Base-by-base conservation (phyloP, 1,140 invertebrate genomes). In the Helicoverpa zea region DNA sequence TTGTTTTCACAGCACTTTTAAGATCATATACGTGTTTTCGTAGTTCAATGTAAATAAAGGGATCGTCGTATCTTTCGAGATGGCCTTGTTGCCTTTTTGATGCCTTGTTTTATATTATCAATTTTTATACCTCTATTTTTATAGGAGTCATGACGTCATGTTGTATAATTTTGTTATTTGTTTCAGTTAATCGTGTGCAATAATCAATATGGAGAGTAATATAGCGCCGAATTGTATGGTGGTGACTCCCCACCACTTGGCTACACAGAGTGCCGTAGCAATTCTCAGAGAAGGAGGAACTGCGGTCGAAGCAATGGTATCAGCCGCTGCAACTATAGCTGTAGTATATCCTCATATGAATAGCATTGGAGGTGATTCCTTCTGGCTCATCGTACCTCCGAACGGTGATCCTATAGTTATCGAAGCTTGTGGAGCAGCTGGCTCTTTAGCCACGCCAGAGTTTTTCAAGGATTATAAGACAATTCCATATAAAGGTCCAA, bases 261-360 rank as follows among this genome's bases (percentile, higher is more conserved):
- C 93, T 10, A 90, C 90, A 9, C 89, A 93, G 77, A 91, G 84
- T 56, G 93, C 92, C 13, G 2, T 94, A 12, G 83, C 87, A n/a
- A 89, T 94, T n/a, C 84, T 94, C 3, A 83, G 83, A 80, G 86
- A 90, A 82, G 93, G 92, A 29, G 93, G 93, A 47, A 93, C 92
- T 0, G 93, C 93, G 2, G 90, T 94, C 74, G 92, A 94, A 84
- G 93, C 93, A 2, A 89, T 88, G 75, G 89, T 94, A 10, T 90
- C 91, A 14, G 92, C 93, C 3, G 93, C 93, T 11, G 92, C 93
- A 13, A 94, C 92, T 5, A 83, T 94, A 54, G 82, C 91, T 1
- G 92, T 94, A 2, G 91, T 94, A 5, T 92, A 92, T 80, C 93
- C 93, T 18, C 91, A 94, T 52, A 92, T 92, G 90, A 94, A 91